Evolutionary conservation across 2,797 vertebrate genomes (phyloP), one percentile per base, ranked within the genome.

Genomic region (Carduelis carduelis): DNA sequence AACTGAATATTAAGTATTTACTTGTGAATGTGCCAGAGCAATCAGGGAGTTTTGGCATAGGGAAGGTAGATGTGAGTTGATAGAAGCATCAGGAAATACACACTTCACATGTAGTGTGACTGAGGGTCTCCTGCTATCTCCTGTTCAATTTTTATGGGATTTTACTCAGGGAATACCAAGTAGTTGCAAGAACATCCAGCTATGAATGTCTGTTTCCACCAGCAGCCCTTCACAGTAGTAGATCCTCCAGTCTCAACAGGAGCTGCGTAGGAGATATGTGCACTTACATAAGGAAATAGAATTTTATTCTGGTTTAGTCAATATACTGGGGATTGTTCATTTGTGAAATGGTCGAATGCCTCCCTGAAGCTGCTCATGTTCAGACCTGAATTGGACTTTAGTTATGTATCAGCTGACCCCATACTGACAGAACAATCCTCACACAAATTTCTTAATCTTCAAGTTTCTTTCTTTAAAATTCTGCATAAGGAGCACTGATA

Each of bases 1-100:
- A 92, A 92, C 75, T 69, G 78, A 93, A 71, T 91, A 82, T 87
- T 84, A 96, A 95, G 47, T 89, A 66, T 94, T 94, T 91, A 89
- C 86, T 89, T 94, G 79, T 85, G 46, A 56, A 12, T 39, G 43
- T 91, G 84, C 82, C 79, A 83, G 84, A 78, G 71, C 57, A 95
- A 20, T 93, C 75, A 71, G 0, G 0, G 65, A 37, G 60, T 84
- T 94, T 81, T 83, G 84, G 83, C 82, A 60, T 8, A 71, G 72
- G 11, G 81, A 64, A 77, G 60, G 21, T 83, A 30, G 41, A 68
- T 75, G 46, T 28, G 56, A 92, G 35, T 53, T 83, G 75, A 50
- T 13, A 34, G 85, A 77, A 85, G 43, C 46, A 50, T 28, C 1
- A 6, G 50, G 43, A 95, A 83, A 71, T 55, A 46, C 61, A 87